Conservation (phyloP, 2,113 vertebrate genomes). For the Spheniscus mendiculus region DNA sequence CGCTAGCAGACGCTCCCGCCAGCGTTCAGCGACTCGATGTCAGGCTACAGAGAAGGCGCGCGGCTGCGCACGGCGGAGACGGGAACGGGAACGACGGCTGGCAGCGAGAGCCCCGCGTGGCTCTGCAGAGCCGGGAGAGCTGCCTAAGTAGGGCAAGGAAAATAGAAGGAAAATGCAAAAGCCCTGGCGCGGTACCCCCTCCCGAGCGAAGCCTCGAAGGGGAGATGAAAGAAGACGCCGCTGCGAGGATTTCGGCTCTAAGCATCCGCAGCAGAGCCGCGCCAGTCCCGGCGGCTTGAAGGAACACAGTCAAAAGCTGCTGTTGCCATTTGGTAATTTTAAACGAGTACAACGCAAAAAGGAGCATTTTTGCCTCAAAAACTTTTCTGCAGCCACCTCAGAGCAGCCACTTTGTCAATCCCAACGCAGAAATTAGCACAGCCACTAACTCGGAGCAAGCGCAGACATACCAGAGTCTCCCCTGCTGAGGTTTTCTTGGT, state of each 20-base stretch:
- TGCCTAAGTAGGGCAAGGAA: not conserved
- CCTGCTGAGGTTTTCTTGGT: constrained; percentile 72
- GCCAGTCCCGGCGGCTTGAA: not conserved
- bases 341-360: not conserved
- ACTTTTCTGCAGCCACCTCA: not conserved
- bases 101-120: not conserved
- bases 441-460: not conserved
- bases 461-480: constrained; percentile 75
- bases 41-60: not conserved
- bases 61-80: accelerated
- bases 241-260: not conserved
- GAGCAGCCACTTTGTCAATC: not conserved
- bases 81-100: accelerated
- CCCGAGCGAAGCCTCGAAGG: accelerated
- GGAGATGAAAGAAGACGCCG: not conserved
- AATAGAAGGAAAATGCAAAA: not conserved
- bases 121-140: not conserved
- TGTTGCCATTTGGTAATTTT: not conserved
- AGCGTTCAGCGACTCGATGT: not conserved
- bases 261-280: not conserved
- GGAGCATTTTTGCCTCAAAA: not conserved
- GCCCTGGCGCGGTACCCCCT: not conserved
- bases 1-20: accelerated
- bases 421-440: not conserved
- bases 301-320: not conserved